phyloP scores from a whole-genome alignment of 2,888 invertebrate genomes.

The Phlogophora meticulosa region DNA sequence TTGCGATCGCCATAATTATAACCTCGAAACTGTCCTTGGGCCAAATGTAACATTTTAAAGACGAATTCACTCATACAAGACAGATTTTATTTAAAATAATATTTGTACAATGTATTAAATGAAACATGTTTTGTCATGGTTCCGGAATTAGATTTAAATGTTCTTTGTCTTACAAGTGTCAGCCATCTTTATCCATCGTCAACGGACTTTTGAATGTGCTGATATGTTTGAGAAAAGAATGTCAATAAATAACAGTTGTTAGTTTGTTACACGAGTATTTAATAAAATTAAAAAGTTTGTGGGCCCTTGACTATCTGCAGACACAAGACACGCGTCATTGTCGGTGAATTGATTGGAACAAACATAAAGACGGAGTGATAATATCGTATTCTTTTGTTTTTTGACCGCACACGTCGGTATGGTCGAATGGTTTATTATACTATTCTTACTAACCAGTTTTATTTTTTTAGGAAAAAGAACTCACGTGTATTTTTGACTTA shows the following conservation, averaged over 20 bases:
- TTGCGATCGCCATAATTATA: conserved; percentile 38
- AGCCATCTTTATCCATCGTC: conserved; percentile 46
- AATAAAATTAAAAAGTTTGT: neutral
- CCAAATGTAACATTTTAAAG: conserved; percentile 43
- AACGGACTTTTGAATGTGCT: conserved; percentile 37
- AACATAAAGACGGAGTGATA: neutral
- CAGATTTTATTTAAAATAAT: conserved; percentile 33
- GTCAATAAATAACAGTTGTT: conserved; percentile 44
- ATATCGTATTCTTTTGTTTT: neutral
- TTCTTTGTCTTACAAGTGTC: conserved; percentile 52
- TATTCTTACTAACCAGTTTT: no score
- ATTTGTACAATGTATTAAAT: conserved; percentile 16
- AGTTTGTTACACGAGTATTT: neutral
- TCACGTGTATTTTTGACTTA: no score
- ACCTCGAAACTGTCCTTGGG: conserved; percentile 52
- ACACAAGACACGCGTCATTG: neutral
- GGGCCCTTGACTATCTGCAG: conserved; percentile 22
- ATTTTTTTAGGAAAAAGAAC: no score
- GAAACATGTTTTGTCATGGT: conserved; percentile 46
- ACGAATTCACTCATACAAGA: conserved; percentile 16
- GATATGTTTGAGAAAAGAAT: conserved; percentile 14
- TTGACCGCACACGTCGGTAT: neutral
- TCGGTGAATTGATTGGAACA: conserved; percentile 28
- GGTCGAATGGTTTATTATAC: neutral
- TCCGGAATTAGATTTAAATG: conserved; percentile 53